Conservation (phyloP, 2,113 vertebrate genomes). For the Anolis carolinensis region DNA sequence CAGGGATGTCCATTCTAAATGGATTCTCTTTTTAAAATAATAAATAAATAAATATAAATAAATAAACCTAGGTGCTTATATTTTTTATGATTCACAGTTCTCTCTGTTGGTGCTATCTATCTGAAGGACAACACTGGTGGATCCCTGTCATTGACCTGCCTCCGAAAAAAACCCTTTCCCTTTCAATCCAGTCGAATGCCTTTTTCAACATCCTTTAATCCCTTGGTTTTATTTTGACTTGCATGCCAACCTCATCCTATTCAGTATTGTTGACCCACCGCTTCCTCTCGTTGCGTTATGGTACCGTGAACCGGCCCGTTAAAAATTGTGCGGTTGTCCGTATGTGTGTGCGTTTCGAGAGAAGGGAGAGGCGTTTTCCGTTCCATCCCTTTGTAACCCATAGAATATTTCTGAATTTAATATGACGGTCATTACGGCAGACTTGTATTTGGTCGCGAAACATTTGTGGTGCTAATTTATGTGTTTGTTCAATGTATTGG, state of each 20-base stretch:
- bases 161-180: constrained; percentile 42
- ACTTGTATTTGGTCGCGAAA: constrained; percentile 56
- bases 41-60: background rate
- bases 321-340: constrained; percentile 14
- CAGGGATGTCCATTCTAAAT: constrained; percentile 67
- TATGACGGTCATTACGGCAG: constrained; percentile 41
- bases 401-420: background rate
- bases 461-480: constrained; percentile 81
- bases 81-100: constrained; percentile 67
- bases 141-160: constrained; percentile 61
- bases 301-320: constrained; percentile 46
- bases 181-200: constrained; percentile 24
- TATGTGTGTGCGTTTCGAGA: background rate
- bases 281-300: constrained; percentile 24
- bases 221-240: constrained; percentile 39
- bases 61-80: constrained; percentile 83
- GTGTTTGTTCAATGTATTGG: constrained; percentile 51
- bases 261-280: constrained; percentile 47
- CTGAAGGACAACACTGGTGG: constrained; percentile 70
- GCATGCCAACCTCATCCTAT: constrained; percentile 57
- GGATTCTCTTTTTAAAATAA: constrained; percentile 28
- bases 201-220: background rate
- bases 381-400: background rate
- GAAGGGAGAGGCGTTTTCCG: background rate
- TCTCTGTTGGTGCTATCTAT: constrained; percentile 91